Conservation (phyloP, 2,888 invertebrate species). For the Orgyia antiqua region DNA sequence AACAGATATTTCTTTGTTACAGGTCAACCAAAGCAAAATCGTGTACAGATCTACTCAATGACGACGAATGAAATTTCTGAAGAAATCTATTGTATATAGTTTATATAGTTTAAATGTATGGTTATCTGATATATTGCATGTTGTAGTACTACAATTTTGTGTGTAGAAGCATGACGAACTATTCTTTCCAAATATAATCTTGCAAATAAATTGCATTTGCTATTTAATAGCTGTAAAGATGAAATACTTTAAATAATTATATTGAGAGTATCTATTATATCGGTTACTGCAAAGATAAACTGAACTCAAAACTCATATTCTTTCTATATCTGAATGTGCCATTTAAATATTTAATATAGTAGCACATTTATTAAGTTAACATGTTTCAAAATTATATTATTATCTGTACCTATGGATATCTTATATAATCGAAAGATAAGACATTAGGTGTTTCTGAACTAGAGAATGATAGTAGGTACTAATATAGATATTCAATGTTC, state of each 20-base stretch:
- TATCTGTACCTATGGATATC: too few species aligned
- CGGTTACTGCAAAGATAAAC: too few species aligned
- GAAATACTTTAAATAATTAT: too few species aligned
- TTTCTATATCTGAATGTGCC: conserved; percentile 28
- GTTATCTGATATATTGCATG: background rate
- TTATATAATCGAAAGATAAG: too few species aligned
- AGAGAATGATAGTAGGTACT: too few species aligned
- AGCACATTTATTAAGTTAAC: conserved; percentile 32
- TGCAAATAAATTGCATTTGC: conserved; percentile 5
- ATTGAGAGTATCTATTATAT: too few species aligned
- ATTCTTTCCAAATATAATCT: conserved; percentile 6
- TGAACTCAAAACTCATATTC: too few species aligned
- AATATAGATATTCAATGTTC: too few species aligned
- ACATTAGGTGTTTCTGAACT: too few species aligned
- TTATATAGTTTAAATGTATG: conserved; percentile 4
- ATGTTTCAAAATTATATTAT: too few species aligned
- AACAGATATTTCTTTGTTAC: conserved; percentile 45
- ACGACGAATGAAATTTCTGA: conserved; percentile 64
- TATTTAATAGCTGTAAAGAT: conserved; percentile 1
- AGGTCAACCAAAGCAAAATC: conserved; percentile 85
- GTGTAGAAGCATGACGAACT: background rate
- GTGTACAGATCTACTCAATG: conserved; percentile 83
- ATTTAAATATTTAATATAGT: conserved; percentile 19
- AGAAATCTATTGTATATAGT: conserved; percentile 22
- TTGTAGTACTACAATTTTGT: background rate